phyloP scores from a whole-genome alignment of 2,888 invertebrate genomes.

The Nysson spinosus region DNA sequence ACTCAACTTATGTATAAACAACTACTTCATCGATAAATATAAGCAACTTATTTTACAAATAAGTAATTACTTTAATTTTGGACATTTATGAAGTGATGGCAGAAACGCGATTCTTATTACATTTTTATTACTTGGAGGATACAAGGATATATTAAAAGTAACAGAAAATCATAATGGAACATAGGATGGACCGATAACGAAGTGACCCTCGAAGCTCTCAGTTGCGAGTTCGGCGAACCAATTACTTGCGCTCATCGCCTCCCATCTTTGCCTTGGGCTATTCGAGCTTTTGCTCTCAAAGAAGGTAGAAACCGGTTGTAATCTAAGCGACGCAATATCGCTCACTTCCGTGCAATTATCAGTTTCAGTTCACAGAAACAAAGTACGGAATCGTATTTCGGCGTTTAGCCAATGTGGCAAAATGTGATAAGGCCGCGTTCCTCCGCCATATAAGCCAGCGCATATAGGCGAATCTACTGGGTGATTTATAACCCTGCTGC shows the following conservation, averaged over 20 bases:
- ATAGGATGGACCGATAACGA: slow-evolving; percentile 41
- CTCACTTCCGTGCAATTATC: slow-evolving; percentile 65
- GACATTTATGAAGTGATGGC: too few species aligned
- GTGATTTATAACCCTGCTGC: slow-evolving; percentile 26
- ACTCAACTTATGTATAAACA: too few species aligned
- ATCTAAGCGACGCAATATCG: slow-evolving; percentile 48
- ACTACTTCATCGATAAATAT: too few species aligned
- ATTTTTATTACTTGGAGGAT: too few species aligned
- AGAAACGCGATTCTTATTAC: too few species aligned
- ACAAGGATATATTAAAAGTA: neutral
- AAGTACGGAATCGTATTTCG: slow-evolving; percentile 72
- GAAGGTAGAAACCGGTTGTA: slow-evolving; percentile 43
- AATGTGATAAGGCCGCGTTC: slow-evolving; percentile 65
- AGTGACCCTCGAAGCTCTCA: slow-evolving; percentile 11
- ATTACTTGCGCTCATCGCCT: slow-evolving; percentile 52
- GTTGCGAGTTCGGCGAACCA: slow-evolving; percentile 38
- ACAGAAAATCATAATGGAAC: neutral
- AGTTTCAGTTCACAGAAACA: slow-evolving; percentile 62
- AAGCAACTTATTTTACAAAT: too few species aligned
- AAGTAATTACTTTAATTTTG: too few species aligned
- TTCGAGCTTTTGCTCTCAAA: slow-evolving; percentile 48
- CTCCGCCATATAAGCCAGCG: slow-evolving; percentile 13
- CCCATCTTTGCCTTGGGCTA: slow-evolving; percentile 42
- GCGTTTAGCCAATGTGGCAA: slow-evolving; percentile 71
- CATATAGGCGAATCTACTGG: slow-evolving; percentile 28